These are phyloP conservation scores for Xanthorhoe designata DNA, from an alignment of 2,888 invertebrate genomes.

Conservation along the genomic window DNA sequence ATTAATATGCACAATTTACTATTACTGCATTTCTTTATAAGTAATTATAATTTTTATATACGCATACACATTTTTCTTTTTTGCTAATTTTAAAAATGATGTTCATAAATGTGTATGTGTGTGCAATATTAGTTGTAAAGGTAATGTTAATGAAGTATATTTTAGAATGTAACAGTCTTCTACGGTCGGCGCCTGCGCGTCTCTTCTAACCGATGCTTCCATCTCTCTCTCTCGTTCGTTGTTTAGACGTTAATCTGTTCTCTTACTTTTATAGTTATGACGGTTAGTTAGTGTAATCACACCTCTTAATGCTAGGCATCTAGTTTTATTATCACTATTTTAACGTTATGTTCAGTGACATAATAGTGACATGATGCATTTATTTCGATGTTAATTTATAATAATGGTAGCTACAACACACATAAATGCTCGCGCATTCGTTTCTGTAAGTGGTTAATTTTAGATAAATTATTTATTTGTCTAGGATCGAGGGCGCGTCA, in stretches of 20 bases:
- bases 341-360: conserved; percentile 80
- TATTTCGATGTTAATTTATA: conserved; percentile 84
- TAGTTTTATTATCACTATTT: conserved; percentile 76
- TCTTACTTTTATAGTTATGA: conserved; percentile 66
- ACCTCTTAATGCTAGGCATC: conserved; percentile 75
- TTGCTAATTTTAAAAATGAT: conserved; percentile 65
- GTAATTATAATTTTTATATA: conserved; percentile 74
- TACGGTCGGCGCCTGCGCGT: conserved; percentile 44
- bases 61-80: conserved; percentile 81
- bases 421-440: conserved; percentile 78
- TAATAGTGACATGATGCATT: conserved; percentile 85
- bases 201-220: conserved; percentile 67
- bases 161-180: conserved; percentile 66
- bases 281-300: conserved; percentile 83
- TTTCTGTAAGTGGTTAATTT: conserved; percentile 76
- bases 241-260: conserved; percentile 64
- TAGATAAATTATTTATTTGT: conserved; percentile 79
- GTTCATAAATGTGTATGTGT: conserved; percentile 84
- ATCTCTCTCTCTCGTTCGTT: conserved; percentile 65
- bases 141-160: conserved; percentile 71
- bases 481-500: conserved; percentile 56
- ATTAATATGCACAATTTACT: conserved; percentile 80
- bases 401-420: conserved; percentile 83
- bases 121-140: conserved; percentile 84
- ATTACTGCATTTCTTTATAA: conserved; percentile 79